Evolutionary conservation across 2,797 vertebrate genomes (phyloP), one percentile per base, ranked within the genome.

Genomic region (Cercopithecus diana): DNA sequence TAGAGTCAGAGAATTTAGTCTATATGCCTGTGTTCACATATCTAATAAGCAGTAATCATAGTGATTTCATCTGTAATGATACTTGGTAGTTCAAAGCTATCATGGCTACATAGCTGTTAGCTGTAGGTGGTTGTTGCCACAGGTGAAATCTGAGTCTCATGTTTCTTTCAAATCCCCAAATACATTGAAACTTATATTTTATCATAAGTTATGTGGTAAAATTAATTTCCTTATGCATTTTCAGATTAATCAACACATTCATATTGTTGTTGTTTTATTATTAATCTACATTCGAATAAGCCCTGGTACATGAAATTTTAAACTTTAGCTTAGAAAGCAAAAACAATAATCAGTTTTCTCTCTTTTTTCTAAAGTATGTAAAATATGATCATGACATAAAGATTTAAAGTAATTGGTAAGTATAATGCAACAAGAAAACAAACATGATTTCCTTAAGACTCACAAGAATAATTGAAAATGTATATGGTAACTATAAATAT

Each of bases 401-500:
- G 2, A 61, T 52, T 39, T 76, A 55, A 43, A 73, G 2, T 45
- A 8, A 77, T n/a, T 57, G 9, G 33, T 43, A 45, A 28, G 1
- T n/a, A 81, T 22, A 81, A 48, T 64, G 61, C 3, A 72, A 8
- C 10, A 70, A 67, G 26, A 58, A 93, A 73, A 45, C 19, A 93
- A 85, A 52, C 1, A 55, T 67, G n/a, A 41, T 64, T 76, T 88
- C 36, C 36, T 77, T 43, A 50, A 19, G 1, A 2, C 72, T 94
- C 43, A 61, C 36, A 79, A 93, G 81, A 96, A 72, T 75, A 55
- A 89, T 80, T 75, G 39, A 90, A 92, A 92, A 91, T 52, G 3
- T 70, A 24, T 58, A 79, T 88, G 58, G 2, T 64, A 75, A 48
- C n/a, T 61, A 73, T 84, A 52, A 61, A 30, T 79, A 58, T 45